These are phyloP conservation scores for Antheraea assamensis DNA, from an alignment of 2,888 invertebrate species.

Conservation along the genomic window DNA sequence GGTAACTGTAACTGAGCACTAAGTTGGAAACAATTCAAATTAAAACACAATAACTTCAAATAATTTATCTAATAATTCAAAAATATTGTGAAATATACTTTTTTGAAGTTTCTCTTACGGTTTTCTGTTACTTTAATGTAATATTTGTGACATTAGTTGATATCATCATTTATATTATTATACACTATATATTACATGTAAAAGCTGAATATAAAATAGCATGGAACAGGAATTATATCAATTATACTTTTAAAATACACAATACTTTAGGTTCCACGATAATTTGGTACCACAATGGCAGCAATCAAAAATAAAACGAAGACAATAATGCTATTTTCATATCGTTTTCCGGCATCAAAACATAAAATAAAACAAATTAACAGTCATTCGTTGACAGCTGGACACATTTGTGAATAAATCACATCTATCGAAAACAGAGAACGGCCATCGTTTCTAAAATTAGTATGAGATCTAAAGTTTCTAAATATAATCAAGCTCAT, in stretches of 20 bases:
- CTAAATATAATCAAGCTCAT: conserved; percentile 26
- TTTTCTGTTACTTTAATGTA: not conserved
- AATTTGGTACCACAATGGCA: not conserved
- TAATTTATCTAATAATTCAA: not conserved
- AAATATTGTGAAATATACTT: not conserved
- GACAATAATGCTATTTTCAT: not conserved
- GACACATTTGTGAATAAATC: conserved; percentile 10
- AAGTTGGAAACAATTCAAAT: too few relatives aligned
- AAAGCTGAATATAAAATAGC: not conserved
- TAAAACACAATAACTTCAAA: not conserved
- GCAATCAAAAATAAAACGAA: not conserved
- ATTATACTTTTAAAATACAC: not conserved
- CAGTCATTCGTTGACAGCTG: conserved; percentile 6
- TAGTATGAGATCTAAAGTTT: conserved; percentile 20
- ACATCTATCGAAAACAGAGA: conserved; percentile 18
- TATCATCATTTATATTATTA: too few relatives aligned
- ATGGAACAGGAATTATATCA: not conserved
- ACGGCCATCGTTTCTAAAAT: conserved; percentile 13
- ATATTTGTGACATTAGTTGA: too few relatives aligned
- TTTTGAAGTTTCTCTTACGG: not conserved
- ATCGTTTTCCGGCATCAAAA: conserved; percentile 22
- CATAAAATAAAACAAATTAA: conserved; percentile 25
- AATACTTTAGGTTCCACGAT: not conserved
- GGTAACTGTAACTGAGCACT: too few relatives aligned
- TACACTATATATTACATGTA: too few relatives aligned